Evolutionary conservation across 2,797 vertebrate species (phyloP), one percentile per base, ranked within the genome.

Genomic region (Tragelaphus oryx): DNA sequence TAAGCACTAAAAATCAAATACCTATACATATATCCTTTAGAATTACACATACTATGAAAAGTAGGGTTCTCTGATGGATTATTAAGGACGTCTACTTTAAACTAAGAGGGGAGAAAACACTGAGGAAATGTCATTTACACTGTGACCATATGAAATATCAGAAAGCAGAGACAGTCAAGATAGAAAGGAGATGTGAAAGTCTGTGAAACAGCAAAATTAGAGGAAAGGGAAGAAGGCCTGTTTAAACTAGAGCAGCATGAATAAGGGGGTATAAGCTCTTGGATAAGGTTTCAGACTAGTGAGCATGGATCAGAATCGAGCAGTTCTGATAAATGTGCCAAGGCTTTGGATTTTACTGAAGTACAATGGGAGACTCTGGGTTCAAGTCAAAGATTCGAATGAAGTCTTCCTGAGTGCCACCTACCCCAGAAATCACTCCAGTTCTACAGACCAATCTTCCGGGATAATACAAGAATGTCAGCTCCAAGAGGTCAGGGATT

Each of bases 391-490:
- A 91, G 81, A 48, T 18, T 30, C 28, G 28, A 93, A 71, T 60
- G 28, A 89, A 93, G 59, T 76, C 92, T 93, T 93, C 33, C 28
- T 86, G 62, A 78, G 54, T 89, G 8, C 8, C 7, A n/a, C 7
- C n/a, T 92, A 55, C 8, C 52, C 41, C 75, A 37, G 22, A 94
- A 86, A 87, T 82, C 20, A 8, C 59, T 87, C 60, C 33, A 81
- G 17, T 91, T 95, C 60, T 65, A 37, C 4, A 1, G 87, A 92
- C 50, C 14, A 89, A 60, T 13, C n/a, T 91, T 87, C 57, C 13
- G 37, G 3, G 93, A 28, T 50, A 90, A 91, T 68, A n/a, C 3
- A 94, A 94, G 80, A 81, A 96, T 82, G 59, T 96, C 83, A 92
- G 86, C 17, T 75, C 54, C 17, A 89, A 93, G 28, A 83, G 48